Evolutionary conservation across 2,888 invertebrate genomes (phyloP), one percentile per base, ranked within the genome.

Genomic region (Agrotis ipsilon): DNA sequence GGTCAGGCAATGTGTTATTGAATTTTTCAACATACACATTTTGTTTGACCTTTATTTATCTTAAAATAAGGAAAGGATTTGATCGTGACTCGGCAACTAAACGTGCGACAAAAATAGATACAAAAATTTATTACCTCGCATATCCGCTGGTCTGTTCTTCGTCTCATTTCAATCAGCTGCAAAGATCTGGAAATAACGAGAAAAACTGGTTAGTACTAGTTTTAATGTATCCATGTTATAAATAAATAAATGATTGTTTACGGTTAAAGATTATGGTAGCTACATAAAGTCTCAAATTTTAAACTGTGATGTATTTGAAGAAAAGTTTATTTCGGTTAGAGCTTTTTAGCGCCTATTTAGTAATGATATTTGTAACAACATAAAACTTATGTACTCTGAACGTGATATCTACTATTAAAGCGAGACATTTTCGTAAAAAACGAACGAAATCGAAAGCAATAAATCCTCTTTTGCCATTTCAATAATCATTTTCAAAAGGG

Each of bases 151-250:
- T 84, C 74, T 73, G 84, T 77, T 78, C 80, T 85, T 78, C 84
- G 82, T 87, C 82, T 89, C 89, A 90, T 90, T 83, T 86, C 86
- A 87, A 71, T 77, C 72, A 61, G 61, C 69, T 77, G 71, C 78
- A 82, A 79, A 87, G 87, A 94, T 93, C 94, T 94, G 93, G 18
- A 94, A 93, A 78, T 78, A 90, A 81, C 58, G 2, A 81, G 68
- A 77, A 71, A 78, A 72, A 51, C 48, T 32, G 21, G 64, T 82
- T 74, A 75, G 11, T 51, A 54, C 5, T 49, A 13, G 46, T 67
- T 67, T 66, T 11, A 32, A 27, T 0, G 21, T 19, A 43, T 49
- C 1, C 7, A n/a, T 68, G 16, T 54, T 43, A 21, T 3, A 49
- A 16, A 19, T 2, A 4, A 27, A 43, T 14, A 27, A 39, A 11